A percentile compares a stretch with the other conserved stretches of the same genome.
Evolutionary conservation across 2,113 vertebrate genomes (phyloP).

Genomic region (Leucoraja erinaceus): DNA sequence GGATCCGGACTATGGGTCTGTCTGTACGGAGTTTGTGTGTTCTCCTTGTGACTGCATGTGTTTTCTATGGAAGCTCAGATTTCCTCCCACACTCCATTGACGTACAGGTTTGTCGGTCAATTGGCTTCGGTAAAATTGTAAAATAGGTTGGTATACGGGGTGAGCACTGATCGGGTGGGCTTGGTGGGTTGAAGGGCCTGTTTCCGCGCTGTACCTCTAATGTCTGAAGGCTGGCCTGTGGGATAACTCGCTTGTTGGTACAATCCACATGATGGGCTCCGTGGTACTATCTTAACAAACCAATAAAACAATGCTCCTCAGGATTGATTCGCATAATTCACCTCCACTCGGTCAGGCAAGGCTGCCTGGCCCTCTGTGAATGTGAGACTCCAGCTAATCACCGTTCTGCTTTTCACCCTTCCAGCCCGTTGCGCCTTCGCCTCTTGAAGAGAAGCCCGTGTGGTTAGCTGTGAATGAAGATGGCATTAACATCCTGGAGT

Average conservation of each 20-base stretch:
- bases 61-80: too few species aligned
- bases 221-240: background rate
- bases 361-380: background rate
- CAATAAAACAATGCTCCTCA: background rate
- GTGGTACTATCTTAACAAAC: background rate
- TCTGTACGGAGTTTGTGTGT: too few species aligned
- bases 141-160: too few species aligned
- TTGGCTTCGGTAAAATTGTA: too few species aligned
- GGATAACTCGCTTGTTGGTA: background rate
- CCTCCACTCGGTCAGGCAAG: background rate
- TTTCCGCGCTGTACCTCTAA: too few species aligned
- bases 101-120: too few species aligned
- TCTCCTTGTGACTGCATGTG: too few species aligned
- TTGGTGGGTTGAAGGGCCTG: too few species aligned
- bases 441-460: constrained; percentile 60
- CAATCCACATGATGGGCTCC: background rate
- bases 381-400: background rate
- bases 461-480: constrained; percentile 84
- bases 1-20: too few species aligned
- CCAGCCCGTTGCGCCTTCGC: constrained; percentile 66
- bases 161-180: too few species aligned
- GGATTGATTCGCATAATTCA: background rate
- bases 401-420: constrained; percentile 38
- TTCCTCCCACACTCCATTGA: too few species aligned
- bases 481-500: constrained; percentile 72